Percentiles rank a stretch among this genome's conserved stretches.
Evolutionary conservation across 2,113 vertebrate genomes (phyloP).

Genomic region (Polyodon spathula): DNA sequence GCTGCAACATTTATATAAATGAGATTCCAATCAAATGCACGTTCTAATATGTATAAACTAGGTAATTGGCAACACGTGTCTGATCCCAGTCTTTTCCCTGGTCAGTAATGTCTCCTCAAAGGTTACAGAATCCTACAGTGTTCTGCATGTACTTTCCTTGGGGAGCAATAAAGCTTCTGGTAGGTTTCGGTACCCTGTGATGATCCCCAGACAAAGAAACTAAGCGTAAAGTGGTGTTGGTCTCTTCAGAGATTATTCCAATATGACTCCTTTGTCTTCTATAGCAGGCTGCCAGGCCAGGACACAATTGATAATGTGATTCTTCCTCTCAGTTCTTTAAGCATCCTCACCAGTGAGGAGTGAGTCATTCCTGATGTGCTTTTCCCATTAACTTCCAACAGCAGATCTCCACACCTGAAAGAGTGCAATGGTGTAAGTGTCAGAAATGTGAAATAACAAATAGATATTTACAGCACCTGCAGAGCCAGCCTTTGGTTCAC

Average conservation of each 20-base stretch:
- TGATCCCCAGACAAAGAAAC: constrained; percentile 9
- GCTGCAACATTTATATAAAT: constrained; percentile 57
- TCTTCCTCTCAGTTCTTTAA: constrained; percentile 89
- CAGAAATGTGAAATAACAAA: too few species aligned
- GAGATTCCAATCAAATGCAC: constrained; percentile 23
- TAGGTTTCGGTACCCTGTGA: not conserved
- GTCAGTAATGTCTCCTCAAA: too few species aligned
- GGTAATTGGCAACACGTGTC: constrained; percentile 52
- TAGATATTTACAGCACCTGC: too few species aligned
- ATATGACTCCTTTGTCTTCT: constrained; percentile 38
- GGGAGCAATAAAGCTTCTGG: not conserved
- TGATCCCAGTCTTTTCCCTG: constrained; percentile 19
- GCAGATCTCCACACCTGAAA: constrained; percentile 83
- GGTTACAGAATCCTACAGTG: too few species aligned
- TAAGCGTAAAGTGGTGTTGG: constrained; percentile 21
- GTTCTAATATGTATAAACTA: constrained; percentile 50
- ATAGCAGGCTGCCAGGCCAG: constrained; percentile 94
- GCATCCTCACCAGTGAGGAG: constrained; percentile 76
- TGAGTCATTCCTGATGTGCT: constrained; percentile 92
- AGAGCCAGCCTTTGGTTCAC: too few species aligned
- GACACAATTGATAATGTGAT: constrained; percentile 91
- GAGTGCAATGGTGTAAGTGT: too few species aligned
- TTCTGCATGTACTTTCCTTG: constrained; percentile 5
- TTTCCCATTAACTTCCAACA: constrained; percentile 89
- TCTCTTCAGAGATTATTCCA: constrained; percentile 18